Evolutionary conservation across 2,113 vertebrate genomes (phyloP).

Genomic region (Aphyosemion australe): DNA sequence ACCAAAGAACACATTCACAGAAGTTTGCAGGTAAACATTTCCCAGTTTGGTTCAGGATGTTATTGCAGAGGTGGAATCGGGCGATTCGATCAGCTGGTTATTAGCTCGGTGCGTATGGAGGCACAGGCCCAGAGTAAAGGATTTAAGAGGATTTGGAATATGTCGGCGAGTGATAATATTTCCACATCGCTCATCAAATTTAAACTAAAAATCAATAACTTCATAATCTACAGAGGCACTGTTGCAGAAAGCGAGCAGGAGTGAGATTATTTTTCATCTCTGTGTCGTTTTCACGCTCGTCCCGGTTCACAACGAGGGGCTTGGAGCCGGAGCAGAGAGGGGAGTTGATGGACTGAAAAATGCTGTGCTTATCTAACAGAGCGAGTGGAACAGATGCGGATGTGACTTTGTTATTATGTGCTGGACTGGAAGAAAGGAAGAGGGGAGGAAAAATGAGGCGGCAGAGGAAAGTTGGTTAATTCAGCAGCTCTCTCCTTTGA

Average conservation of each 20-base stretch:
- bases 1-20: not conserved
- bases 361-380: constrained; percentile 41
- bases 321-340: constrained; percentile 41
- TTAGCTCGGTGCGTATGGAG: not conserved
- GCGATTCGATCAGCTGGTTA: constrained; percentile 6
- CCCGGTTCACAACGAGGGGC: constrained; percentile 1
- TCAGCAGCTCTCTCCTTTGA: too few species aligned
- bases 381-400: constrained; percentile 54
- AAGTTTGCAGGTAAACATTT: constrained; percentile 1
- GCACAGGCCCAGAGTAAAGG: constrained; percentile 15
- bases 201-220: constrained; percentile 44
- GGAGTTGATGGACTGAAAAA: constrained; percentile 50
- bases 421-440: constrained; percentile 26
- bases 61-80: not conserved
- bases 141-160: constrained; percentile 15
- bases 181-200: constrained; percentile 22
- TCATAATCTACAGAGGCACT: constrained; percentile 34
- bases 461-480: too few species aligned
- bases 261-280: constrained; percentile 1
- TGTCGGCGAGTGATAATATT: not conserved
- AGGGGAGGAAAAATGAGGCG: not conserved
- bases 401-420: constrained; percentile 51
- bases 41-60: not conserved
- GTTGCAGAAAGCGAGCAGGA: constrained; percentile 21
- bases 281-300: constrained; percentile 32